Conservation (phyloP, 2,797 vertebrate species). For the Xiphophorus birchmanni region DNA sequence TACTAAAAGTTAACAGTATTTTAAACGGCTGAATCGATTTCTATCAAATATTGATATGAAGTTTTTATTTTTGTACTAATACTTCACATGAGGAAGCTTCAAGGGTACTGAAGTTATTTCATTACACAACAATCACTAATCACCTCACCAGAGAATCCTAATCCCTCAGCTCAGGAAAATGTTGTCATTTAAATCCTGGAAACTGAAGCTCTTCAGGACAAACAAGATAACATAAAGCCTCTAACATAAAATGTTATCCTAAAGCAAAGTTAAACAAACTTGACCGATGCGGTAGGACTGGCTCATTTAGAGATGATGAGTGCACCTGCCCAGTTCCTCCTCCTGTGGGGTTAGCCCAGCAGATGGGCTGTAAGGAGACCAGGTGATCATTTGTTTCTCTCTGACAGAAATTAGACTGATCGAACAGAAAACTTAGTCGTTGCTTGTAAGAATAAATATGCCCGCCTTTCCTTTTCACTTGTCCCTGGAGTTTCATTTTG, state of each 20-base stretch:
- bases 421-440: constrained; percentile 8
- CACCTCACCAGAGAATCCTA: neutral
- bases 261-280: neutral
- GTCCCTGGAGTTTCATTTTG: constrained; percentile 3
- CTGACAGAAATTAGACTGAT: neutral
- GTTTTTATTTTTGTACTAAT: neutral
- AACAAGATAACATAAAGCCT: neutral
- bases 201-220: neutral
- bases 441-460: constrained; percentile 10
- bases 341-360: constrained; percentile 8
- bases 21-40: neutral
- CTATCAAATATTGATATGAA: neutral
- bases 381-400: constrained; percentile 12
- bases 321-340: constrained; percentile 1
- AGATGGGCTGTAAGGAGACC: constrained; percentile 4
- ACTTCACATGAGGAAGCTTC: neutral
- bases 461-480: neutral
- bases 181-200: neutral
- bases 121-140: neutral
- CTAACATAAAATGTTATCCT: neutral
- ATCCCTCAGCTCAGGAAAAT: neutral
- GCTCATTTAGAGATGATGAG: constrained; percentile 3
- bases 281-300: neutral
- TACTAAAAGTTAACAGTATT: neutral
- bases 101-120: neutral